phyloP scores from a whole-genome alignment of 2,113 vertebrate genomes.

The Potamarius usumacintae region DNA sequence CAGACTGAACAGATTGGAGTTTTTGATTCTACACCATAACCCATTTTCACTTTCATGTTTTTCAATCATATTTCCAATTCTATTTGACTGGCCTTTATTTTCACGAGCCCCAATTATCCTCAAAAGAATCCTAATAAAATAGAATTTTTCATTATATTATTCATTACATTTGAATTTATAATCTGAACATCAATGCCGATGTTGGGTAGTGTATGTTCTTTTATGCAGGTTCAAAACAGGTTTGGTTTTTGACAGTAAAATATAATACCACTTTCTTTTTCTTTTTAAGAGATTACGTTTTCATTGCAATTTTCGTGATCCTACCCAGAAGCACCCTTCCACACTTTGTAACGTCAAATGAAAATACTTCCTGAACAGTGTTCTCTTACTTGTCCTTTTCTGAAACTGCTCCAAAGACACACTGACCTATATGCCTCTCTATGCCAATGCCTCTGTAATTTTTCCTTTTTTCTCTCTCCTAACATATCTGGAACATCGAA shows the following conservation, averaged over 20 bases:
- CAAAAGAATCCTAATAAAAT: conserved; percentile 59
- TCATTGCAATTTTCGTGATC: conserved; percentile 32
- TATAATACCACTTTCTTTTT: conserved; percentile 3
- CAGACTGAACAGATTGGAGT: conserved; percentile 17
- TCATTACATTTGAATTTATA: conserved; percentile 66
- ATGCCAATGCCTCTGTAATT: not conserved
- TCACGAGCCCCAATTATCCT: not conserved
- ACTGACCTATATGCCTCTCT: conserved; percentile 17
- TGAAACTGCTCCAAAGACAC: conserved; percentile 33
- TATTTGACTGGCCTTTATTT: not conserved
- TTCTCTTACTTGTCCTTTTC: not conserved
- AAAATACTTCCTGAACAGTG: conserved; percentile 17
- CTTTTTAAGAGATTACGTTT: not conserved
- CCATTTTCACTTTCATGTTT: not conserved
- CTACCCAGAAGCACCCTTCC: not conserved
- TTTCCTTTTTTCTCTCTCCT: not conserved
- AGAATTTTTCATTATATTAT: conserved; percentile 60
- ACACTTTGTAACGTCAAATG: conserved; percentile 11
- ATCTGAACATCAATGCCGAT: conserved; percentile 44
- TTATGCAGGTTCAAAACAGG: conserved; percentile 34
- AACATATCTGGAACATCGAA: conserved; percentile 50
- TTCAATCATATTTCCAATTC: not conserved
- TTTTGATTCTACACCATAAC: conserved; percentile 16
- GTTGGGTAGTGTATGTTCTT: conserved; percentile 27
- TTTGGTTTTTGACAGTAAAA: conserved; percentile 21